Percentiles rank a stretch among this genome's conserved stretches.
These are phyloP conservation scores for Oryzaephilus surinamensis DNA, from an alignment of 1,140 invertebrate genomes.

Conservation along the genomic window DNA sequence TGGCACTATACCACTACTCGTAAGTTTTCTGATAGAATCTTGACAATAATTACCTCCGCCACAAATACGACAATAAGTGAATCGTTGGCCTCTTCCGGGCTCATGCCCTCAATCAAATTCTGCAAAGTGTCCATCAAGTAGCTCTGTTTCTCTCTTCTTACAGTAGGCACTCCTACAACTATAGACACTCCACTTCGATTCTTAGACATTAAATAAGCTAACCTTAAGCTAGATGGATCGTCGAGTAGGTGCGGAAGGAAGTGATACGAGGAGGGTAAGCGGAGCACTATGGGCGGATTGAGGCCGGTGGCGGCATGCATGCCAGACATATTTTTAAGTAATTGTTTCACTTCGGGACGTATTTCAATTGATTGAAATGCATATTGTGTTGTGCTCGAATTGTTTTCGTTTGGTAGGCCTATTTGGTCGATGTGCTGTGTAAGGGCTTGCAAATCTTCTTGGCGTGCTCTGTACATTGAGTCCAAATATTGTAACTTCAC, in stretches of 20 bases:
- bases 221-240: conserved; percentile 63
- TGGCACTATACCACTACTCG: no score
- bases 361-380: conserved; percentile 31
- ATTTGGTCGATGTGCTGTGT: conserved; percentile 47
- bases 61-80: conserved; percentile 84
- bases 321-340: conserved; percentile 41
- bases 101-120: conserved; percentile 76
- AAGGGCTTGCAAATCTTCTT: conserved; percentile 57
- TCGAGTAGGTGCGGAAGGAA: conserved; percentile 81
- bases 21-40: no score
- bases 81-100: conserved; percentile 61
- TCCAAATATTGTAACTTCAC: conserved; percentile 61
- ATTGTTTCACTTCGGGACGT: conserved; percentile 38
- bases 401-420: conserved; percentile 35
- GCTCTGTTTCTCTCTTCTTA: conserved; percentile 76
- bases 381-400: conserved; percentile 31
- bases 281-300: conserved; percentile 38
- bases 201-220: conserved; percentile 66
- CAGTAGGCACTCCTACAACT: conserved; percentile 80
- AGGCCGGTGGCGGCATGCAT: conserved; percentile 33
- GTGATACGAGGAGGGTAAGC: conserved; percentile 69
- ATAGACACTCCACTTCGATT: conserved; percentile 65
- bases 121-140: conserved; percentile 83
- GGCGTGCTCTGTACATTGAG: conserved; percentile 54
- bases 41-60: conserved; percentile 76